phyloP scores from a whole-genome alignment of 2,888 invertebrate species.

The Aproaerema taeniolella region DNA sequence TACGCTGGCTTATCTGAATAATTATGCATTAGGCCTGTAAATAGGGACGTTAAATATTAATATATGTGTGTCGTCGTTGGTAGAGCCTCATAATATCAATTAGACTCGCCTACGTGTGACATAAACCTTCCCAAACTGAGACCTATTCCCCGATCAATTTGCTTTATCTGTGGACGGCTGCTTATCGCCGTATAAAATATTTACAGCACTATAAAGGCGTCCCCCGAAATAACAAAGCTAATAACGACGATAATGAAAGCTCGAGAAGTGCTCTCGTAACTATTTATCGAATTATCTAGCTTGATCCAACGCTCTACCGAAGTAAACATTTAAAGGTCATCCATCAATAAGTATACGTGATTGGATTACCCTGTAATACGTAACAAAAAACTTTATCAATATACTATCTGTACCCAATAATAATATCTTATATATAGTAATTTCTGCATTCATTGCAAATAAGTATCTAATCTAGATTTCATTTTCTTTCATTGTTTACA shows the following conservation, averaged over 20 bases:
- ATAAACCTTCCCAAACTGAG: slow-evolving; percentile 52
- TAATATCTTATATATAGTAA: too few species aligned
- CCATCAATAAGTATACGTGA: too few species aligned
- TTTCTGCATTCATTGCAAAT: too few species aligned
- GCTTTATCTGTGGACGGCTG: slow-evolving; percentile 59
- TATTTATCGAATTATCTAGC: too few species aligned
- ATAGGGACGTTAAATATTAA: slow-evolving; percentile 55
- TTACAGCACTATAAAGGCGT: slow-evolving; percentile 70
- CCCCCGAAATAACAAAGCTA: slow-evolving; percentile 61
- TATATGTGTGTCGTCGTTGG: slow-evolving; percentile 50
- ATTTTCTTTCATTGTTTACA: too few species aligned
- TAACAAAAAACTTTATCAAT: too few species aligned
- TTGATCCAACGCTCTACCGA: too few species aligned
- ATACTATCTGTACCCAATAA: too few species aligned
- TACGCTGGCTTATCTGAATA: slow-evolving; percentile 35
- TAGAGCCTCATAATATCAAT: slow-evolving; percentile 63
- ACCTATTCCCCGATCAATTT: slow-evolving; percentile 63
- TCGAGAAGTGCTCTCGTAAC: too few species aligned
- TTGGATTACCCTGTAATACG: too few species aligned
- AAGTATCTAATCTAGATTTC: too few species aligned
- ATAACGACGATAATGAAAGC: slow-evolving; percentile 57
- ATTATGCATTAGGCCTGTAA: slow-evolving; percentile 46
- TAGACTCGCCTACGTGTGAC: slow-evolving; percentile 59
- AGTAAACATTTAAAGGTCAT: too few species aligned
- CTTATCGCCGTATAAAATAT: slow-evolving; percentile 71